A percentile compares a stretch with the other conserved stretches of the same genome.
Conservation (phyloP, 1,140 invertebrate species). For the Leptinotarsa undecemlineata region DNA sequence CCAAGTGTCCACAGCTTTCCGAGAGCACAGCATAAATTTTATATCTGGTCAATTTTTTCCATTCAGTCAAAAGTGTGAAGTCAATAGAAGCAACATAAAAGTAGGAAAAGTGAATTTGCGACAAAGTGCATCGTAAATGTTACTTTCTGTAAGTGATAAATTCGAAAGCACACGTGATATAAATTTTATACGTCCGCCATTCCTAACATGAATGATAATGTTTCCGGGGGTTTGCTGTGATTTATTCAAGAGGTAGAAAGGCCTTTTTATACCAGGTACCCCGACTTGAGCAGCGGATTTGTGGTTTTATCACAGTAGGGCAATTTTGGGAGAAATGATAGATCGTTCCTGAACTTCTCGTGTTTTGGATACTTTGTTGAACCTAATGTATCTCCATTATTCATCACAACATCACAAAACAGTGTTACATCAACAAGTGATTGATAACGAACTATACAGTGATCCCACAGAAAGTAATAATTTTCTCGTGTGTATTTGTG, state of each 20-base stretch:
- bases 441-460: too few relatives aligned
- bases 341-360: too few relatives aligned
- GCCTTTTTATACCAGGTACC: neutral
- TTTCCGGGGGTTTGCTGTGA: constrained; percentile 7
- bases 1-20: neutral
- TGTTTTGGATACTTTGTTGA: too few relatives aligned
- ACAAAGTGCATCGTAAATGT: constrained; percentile 19
- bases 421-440: too few relatives aligned
- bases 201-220: constrained; percentile 15
- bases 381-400: too few relatives aligned
- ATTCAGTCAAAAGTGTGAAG: constrained; percentile 12
- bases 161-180: constrained; percentile 3
- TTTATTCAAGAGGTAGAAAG: constrained; percentile 10
- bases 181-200: constrained; percentile 12
- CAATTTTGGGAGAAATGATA: too few relatives aligned
- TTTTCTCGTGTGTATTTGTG: too few relatives aligned
- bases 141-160: constrained; percentile 9
- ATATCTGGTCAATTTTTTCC: neutral
- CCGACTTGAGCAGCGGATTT: neutral
- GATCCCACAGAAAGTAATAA: too few relatives aligned
- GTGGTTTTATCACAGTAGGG: neutral
- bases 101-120: constrained; percentile 12
- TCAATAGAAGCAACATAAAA: neutral
- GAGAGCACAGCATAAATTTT: neutral
- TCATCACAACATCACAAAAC: too few relatives aligned